These are phyloP conservation scores for Lasioglossum baleicum DNA, from an alignment of 1,140 invertebrate genomes.

Conservation along the genomic window DNA sequence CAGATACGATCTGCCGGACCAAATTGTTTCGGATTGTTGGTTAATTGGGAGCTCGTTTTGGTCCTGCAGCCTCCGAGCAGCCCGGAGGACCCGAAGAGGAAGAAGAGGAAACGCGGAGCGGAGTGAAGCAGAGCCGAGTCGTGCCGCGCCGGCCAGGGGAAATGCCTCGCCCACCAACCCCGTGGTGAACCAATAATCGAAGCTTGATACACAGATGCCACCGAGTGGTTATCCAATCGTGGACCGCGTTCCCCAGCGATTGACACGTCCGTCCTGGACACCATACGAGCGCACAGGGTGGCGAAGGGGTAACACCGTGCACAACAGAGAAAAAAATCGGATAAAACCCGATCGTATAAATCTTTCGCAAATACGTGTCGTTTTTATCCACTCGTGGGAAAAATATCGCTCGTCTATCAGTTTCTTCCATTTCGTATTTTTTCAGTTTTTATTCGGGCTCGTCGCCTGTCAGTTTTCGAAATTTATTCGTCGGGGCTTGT, in stretches of 20 bases:
- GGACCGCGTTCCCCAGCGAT: slow-evolving; percentile 47
- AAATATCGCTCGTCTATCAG: slow-evolving; percentile 32
- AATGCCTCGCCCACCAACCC: slow-evolving; percentile 66
- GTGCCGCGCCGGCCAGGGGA: background rate
- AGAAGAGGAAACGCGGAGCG: slow-evolving; percentile 23
- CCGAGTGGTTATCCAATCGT: slow-evolving; percentile 57
- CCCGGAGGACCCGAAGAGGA: background rate
- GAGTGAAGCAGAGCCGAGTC: background rate
- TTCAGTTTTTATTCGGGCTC: background rate
- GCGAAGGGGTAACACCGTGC: too few relatives aligned
- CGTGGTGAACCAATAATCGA: slow-evolving; percentile 66
- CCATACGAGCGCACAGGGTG: slow-evolving; percentile 13
- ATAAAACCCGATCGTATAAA: slow-evolving; percentile 31
- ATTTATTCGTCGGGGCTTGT: slow-evolving; percentile 3
- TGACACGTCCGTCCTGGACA: slow-evolving; percentile 38
- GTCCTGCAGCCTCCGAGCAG: slow-evolving; percentile 37
- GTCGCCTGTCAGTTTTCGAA: background rate
- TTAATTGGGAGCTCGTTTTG: slow-evolving; percentile 77
- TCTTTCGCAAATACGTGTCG: slow-evolving; percentile 50
- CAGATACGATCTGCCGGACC: slow-evolving; percentile 73
- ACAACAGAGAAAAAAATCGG: background rate
- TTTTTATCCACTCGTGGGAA: slow-evolving; percentile 47
- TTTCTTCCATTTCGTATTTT: background rate
- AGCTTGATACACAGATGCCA: slow-evolving; percentile 52
- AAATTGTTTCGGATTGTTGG: slow-evolving; percentile 79